phyloP scores from a whole-genome alignment of 2,113 vertebrate species.

The Microcebus griseorufus region DNA sequence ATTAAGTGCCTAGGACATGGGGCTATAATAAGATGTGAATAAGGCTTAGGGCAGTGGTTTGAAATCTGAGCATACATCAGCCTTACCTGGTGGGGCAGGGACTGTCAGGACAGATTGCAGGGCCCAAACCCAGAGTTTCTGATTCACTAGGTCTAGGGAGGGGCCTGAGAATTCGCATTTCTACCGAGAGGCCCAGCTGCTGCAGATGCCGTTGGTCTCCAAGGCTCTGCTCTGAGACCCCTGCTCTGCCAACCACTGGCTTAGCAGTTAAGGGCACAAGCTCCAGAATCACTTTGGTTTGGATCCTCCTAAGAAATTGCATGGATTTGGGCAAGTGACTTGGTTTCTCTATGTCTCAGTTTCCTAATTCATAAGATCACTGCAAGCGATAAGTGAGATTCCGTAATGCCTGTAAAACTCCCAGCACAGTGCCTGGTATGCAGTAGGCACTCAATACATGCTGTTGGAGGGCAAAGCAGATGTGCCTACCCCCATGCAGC shows the following conservation, averaged over 20 bases:
- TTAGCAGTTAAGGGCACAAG: background rate
- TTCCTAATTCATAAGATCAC: background rate
- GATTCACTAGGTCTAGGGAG: background rate
- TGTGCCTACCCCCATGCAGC: background rate
- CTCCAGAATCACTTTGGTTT: background rate
- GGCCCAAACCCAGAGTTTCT: background rate
- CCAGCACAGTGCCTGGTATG: accelerated
- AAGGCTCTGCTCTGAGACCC: too few species aligned
- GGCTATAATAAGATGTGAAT: background rate
- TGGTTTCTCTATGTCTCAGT: background rate
- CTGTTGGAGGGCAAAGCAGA: background rate
- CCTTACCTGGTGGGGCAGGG: too few species aligned
- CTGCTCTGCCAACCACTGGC: background rate
- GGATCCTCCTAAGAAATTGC: background rate
- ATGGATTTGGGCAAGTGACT: background rate
- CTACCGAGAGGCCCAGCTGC: background rate
- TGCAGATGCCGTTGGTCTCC: too few species aligned
- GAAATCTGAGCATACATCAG: background rate
- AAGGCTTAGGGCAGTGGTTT: background rate
- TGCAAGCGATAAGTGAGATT: background rate
- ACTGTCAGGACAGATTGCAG: background rate
- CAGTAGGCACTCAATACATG: accelerated
- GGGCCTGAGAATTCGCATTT: background rate
- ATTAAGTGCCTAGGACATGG: background rate
- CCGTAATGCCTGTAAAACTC: accelerated